phyloP scores from a whole-genome alignment of 1,140 invertebrate species.

The Drosophila virilis region DNA sequence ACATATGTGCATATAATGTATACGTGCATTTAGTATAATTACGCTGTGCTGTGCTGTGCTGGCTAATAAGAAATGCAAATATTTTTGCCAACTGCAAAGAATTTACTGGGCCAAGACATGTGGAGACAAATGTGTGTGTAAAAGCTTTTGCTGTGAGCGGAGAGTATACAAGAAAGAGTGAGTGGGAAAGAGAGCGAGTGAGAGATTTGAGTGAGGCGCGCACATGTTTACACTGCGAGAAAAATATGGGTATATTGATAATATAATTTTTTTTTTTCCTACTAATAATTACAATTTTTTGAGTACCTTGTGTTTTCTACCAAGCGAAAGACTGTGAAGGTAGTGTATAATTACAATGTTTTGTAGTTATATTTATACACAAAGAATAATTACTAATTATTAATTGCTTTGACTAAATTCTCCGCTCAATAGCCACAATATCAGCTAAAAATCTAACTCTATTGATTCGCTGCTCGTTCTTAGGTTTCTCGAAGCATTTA shows the following conservation, averaged over 20 bases:
- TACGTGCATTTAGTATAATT: constrained; percentile 13
- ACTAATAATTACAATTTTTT: no score
- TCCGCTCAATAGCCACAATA: no score
- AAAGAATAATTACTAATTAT: no score
- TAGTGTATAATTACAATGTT: no score
- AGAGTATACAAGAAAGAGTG: not conserved
- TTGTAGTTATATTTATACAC: no score
- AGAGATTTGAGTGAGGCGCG: constrained; percentile 16
- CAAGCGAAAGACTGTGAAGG: no score
- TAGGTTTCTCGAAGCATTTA: no score
- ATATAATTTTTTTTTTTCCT: no score
- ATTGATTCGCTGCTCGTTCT: no score
- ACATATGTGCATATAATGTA: not conserved
- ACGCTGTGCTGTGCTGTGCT: constrained; percentile 4
- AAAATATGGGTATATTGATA: not conserved
- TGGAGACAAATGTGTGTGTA: constrained; percentile 3
- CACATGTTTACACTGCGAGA: constrained; percentile 30
- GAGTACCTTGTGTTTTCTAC: no score
- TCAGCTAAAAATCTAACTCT: no score
- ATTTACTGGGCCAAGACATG: constrained; percentile 47
- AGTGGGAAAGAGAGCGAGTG: not conserved
- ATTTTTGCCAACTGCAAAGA: constrained; percentile 47
- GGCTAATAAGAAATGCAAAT: constrained; percentile 47
- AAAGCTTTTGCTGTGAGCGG: constrained; percentile 24
- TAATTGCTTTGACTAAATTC: no score